phyloP scores from a whole-genome alignment of 2,113 vertebrate species.

The Sula dactylatra region DNA sequence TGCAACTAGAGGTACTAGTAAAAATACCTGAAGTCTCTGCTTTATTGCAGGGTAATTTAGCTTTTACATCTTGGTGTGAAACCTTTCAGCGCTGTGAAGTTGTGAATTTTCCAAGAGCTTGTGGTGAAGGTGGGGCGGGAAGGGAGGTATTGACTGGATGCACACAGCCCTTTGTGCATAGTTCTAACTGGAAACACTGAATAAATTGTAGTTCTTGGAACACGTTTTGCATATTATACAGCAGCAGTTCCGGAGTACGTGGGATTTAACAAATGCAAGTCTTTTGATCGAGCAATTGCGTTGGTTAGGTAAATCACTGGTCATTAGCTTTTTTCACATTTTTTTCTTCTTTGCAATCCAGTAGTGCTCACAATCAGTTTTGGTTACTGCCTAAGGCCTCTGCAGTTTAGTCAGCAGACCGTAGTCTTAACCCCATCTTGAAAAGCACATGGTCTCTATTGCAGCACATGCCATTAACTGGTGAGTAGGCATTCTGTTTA shows the following conservation, averaged over 20 bases:
- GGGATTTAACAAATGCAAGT: conserved; percentile 36
- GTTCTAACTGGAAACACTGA: conserved; percentile 24
- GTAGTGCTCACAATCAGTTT: conserved; percentile 75
- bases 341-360: conserved; percentile 72
- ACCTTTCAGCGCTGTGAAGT: conserved; percentile 38
- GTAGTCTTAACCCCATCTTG: conserved; percentile 77
- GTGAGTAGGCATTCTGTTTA: conserved; percentile 79
- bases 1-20: conserved; percentile 30
- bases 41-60: conserved; percentile 62
- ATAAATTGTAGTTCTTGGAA: conserved; percentile 45
- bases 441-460: conserved; percentile 78
- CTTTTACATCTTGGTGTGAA: conserved; percentile 44
- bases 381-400: conserved; percentile 74
- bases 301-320: conserved; percentile 72
- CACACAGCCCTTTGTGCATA: conserved; percentile 46
- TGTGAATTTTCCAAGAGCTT: conserved; percentile 53
- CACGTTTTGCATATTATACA: conserved; percentile 50
- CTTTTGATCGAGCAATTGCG: conserved; percentile 63
- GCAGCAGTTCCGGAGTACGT: conserved; percentile 66
- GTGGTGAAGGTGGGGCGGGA: conserved; percentile 50
- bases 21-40: conserved; percentile 50
- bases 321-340: conserved; percentile 67
- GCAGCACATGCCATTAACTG: conserved; percentile 80
- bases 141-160: conserved; percentile 38
- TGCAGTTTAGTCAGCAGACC: conserved; percentile 77